Evolutionary conservation across 2,113 vertebrate genomes (phyloP), one percentile per base, ranked within the genome.

Genomic region (Nyctibius bracteatus): DNA sequence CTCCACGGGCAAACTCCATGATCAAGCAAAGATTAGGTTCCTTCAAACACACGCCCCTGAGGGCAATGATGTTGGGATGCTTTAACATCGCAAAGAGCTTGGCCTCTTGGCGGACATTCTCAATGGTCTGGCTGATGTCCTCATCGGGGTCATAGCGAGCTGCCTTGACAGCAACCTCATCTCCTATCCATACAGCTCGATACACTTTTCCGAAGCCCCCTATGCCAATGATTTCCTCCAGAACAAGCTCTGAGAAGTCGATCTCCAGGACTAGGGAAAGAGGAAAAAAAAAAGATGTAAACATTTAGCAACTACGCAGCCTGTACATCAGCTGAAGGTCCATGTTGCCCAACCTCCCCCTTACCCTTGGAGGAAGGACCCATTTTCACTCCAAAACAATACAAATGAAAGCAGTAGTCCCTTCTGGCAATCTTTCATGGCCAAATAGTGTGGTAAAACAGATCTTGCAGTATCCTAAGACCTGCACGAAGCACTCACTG

Each of bases 141-240:
- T 99, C 99, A 30, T 99, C 99, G 0, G 99, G 99, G 97, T 99
- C 99, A 24, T 99, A 99, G 5, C 99, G 99, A 13, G 99, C 99
- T 43, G 99, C 99, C 97, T 99, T 99, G 92, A 99, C 99, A 1
- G 99, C 99, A 85, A 99, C 99, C 96, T 99, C 99, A 14, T 97
- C 91, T 86, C 98, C 99, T 59, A 95, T 89, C 99, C 99, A 99
- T 58, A 99, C 83, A 39, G 99, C 99, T 25, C 99, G 98, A 94
- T 99, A 99, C 46, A 99, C 99, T 92, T 99, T 99, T 35, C 99
- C 99, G 58, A 99, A 99, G 65, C 99, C 99, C 8, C 99, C 99
- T n/a, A 99, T 99, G 20, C 99, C 99, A 55, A 99, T 99, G 94
- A 99, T 99, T 98, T 99, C 99, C 94, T 99, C 99, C 96, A 99